Conservation (phyloP, 2,797 vertebrate genomes). For the Poliocrania exsul region DNA sequence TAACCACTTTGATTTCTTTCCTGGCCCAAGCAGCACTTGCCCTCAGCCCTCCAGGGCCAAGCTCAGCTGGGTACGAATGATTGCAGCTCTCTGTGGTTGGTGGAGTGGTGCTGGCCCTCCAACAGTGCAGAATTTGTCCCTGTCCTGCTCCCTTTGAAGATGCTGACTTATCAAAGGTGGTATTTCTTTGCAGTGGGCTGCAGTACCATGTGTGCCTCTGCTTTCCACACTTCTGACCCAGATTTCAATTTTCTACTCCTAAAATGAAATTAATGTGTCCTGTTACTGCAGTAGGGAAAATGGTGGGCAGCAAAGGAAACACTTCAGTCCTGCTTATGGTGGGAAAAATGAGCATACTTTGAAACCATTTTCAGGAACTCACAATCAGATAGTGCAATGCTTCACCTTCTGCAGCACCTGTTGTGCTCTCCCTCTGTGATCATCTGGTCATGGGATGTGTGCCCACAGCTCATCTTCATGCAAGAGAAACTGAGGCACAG, state of each 20-base stretch:
- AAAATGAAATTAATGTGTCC: background rate
- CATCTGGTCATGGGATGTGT: background rate
- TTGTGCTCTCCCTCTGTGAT: background rate
- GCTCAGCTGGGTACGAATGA: background rate
- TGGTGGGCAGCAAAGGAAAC: background rate
- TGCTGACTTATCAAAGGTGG: background rate
- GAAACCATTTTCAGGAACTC: background rate
- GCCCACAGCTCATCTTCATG: background rate
- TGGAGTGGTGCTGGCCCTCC: background rate
- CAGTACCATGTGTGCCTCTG: background rate
- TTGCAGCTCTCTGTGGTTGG: background rate
- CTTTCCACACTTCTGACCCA: background rate
- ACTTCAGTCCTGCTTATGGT: background rate
- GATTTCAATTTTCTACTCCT: constrained; percentile 3
- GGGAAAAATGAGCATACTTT: background rate
- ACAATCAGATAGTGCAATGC: background rate
- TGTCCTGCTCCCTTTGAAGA: background rate
- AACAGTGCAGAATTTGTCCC: background rate
- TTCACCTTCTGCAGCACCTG: background rate
- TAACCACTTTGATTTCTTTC: background rate
- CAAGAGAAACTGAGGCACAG: background rate
- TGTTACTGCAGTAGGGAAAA: background rate
- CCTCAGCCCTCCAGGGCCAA: background rate
- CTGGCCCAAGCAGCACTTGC: background rate
- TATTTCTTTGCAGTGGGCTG: background rate